A percentile compares a stretch with the other conserved stretches of the same genome.
phyloP scores from a whole-genome alignment of 2,113 vertebrate species.

The Cervus canadensis region DNA sequence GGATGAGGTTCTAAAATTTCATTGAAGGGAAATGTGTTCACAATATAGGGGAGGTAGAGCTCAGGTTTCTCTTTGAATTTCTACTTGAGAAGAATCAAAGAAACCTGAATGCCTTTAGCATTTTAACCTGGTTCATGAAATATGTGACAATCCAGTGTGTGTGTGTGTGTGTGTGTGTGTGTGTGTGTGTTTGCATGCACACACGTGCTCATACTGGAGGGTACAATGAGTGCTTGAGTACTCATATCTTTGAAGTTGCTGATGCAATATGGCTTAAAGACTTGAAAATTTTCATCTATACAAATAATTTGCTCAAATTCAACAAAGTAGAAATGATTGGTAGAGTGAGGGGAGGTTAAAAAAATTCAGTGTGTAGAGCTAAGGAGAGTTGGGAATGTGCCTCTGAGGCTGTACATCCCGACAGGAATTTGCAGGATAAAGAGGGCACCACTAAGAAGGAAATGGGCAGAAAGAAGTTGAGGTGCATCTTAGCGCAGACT shows the following conservation, averaged over 20 bases:
- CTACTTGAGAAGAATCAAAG: not conserved
- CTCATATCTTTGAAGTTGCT: not conserved
- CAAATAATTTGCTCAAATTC: conserved; percentile 19
- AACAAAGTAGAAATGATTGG: not conserved
- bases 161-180: not conserved
- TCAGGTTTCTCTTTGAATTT: not conserved
- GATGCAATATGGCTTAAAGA: not conserved
- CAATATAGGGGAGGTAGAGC: not conserved
- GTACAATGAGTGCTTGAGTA: not conserved
- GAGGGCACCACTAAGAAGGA: not conserved
- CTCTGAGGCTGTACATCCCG: not conserved
- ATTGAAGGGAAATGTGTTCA: not conserved
- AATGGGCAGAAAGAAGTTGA: not conserved
- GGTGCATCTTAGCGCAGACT: not conserved
- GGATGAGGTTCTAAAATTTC: not conserved
- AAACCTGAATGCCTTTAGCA: not conserved
- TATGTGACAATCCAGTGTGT: not conserved
- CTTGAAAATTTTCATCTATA: not conserved
- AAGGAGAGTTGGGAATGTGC: not conserved
- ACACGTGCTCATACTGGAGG: not conserved
- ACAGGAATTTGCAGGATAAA: not conserved
- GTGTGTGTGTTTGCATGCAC: not conserved
- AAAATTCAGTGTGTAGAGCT: not conserved
- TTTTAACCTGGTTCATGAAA: not conserved
- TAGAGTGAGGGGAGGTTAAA: not conserved